Conservation (phyloP, 1,140 invertebrate genomes). For the Drepana arcuata region DNA sequence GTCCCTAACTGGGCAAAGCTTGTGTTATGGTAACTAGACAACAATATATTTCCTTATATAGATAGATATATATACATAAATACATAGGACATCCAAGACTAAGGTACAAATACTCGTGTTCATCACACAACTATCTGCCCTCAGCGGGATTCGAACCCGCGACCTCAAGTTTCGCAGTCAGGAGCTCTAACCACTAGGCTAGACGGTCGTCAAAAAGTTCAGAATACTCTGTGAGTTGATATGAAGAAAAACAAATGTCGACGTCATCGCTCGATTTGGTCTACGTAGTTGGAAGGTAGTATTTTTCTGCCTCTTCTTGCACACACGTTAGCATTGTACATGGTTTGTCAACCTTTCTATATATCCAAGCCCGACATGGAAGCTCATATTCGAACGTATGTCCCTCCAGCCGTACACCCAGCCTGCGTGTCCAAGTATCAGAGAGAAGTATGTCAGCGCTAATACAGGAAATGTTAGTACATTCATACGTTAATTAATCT, state of each 20-base stretch:
- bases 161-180: no score
- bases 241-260: not conserved
- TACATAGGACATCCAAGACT: no score
- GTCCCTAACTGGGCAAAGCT: no score
- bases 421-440: conserved; percentile 9
- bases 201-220: no score
- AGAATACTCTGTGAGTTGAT: no score
- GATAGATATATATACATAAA: no score
- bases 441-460: conserved; percentile 4
- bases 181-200: no score
- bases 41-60: no score
- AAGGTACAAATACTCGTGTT: no score
- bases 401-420: conserved; percentile 13
- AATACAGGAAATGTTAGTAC: not conserved
- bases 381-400: not conserved
- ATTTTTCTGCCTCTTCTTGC: not conserved
- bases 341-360: not conserved
- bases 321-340: not conserved
- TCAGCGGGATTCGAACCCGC: no score
- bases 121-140: no score
- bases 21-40: no score
- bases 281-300: not conserved
- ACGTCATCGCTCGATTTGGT: not conserved
- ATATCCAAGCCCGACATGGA: not conserved
- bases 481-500: not conserved